Base-by-base conservation (phyloP, 2,888 invertebrate species). In the Alcis repandata region DNA sequence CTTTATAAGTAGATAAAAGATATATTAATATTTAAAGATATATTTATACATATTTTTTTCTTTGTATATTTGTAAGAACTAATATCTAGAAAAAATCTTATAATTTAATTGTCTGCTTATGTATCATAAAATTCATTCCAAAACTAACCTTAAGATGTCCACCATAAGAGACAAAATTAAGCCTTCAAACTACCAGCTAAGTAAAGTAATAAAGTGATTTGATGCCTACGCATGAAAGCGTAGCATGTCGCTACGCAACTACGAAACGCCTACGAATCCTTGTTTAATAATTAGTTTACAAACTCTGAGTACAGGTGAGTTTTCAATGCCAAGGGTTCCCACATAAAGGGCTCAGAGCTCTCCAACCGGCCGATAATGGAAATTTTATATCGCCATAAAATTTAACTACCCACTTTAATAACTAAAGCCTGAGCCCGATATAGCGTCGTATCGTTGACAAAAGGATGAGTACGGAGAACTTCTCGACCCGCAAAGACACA, bases 371-470 rank as follows among this genome's bases (percentile, higher is more conserved):
- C 86, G 80, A 87, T 84, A 85, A 87, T 87, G 86, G 86, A 89
- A 87, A 88, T 89, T 89, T 90, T 87, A 92, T 87, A 84, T 80
- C 83, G 72, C 79, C 84, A 76, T 90, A 88, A 91, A 92, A 90
- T 89, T 89, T 88, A 84, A 91, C 87, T 85, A 84, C 86, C 82
- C 85, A 83, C 88, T 90, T 91, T 91, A 92, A 92, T 92, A 91
- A 92, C 87, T 90, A 87, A 90, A 89, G 85, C 84, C 83, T 79
- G 84, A 87, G 87, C 89, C 88, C 87, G 88, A 90, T 88, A 90
- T 84, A 87, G 85, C 86, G 80, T 78, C 86, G 85, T 91, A 92
- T 92, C 91, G 90, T 90, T 91, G 91, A 91, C 92, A 91, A 92
- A 93, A 90, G 90, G 89, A 90, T 89, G 87, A 89, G 86, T 79